Conservation (phyloP, 2,888 invertebrate genomes). For the Myathropa florea region DNA sequence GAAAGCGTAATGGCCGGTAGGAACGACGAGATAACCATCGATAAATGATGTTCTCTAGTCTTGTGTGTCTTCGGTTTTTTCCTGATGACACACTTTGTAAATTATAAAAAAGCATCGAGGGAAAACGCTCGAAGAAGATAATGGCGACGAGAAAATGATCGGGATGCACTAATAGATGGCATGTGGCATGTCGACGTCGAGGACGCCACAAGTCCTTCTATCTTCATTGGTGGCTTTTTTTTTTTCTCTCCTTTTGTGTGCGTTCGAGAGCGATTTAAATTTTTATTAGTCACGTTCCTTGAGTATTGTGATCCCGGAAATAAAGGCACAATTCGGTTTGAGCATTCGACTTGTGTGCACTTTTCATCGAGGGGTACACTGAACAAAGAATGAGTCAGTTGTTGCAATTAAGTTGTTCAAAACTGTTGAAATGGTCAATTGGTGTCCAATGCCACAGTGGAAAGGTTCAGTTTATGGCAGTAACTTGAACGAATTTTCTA, state of each 20-base stretch:
- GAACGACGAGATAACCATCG: constrained; percentile 21
- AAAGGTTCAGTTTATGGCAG: too few species aligned
- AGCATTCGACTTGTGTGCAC: not conserved
- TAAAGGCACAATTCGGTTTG: not conserved
- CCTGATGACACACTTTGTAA: constrained; percentile 17
- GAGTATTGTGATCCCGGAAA: constrained; percentile 35
- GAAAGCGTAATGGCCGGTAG: constrained; percentile 22
- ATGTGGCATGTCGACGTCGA: constrained; percentile 10
- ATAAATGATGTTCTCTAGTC: constrained; percentile 6
- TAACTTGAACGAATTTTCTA: too few species aligned
- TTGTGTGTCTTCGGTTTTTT: not conserved
- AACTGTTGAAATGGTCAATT: too few species aligned
- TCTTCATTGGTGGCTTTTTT: not conserved
- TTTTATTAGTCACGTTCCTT: constrained; percentile 63
- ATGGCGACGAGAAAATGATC: constrained; percentile 16
- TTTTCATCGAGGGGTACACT: not conserved
- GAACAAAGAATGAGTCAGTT: not conserved
- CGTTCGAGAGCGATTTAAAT: constrained; percentile 51
- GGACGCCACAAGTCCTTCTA: not conserved
- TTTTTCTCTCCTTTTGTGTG: constrained; percentile 12
- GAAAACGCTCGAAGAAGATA: constrained; percentile 29
- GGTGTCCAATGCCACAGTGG: too few species aligned
- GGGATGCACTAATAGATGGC: constrained; percentile 28
- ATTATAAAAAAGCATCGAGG: constrained; percentile 27
- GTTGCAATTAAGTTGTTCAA: constrained; percentile 6